Percentiles rank a stretch among this genome's conserved stretches.
Evolutionary conservation across 2,113 vertebrate genomes (phyloP).

Genomic region (Collichthys lucidus): DNA sequence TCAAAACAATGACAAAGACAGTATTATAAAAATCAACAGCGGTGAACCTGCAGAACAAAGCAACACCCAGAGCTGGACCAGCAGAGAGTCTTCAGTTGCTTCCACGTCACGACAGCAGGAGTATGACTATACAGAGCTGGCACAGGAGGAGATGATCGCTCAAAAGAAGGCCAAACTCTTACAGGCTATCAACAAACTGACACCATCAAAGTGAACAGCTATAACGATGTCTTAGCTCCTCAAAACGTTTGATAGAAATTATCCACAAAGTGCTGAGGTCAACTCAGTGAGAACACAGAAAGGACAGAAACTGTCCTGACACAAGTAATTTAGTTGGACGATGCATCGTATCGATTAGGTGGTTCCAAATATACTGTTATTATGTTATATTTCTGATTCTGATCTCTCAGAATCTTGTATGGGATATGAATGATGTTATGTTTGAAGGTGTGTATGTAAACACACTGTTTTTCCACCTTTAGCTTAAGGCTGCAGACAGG

Average conservation of each 20-base stretch:
- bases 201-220: neutral
- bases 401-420: too few relatives aligned
- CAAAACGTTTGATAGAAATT: neutral
- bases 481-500: neutral
- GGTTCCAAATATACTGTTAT: too few relatives aligned
- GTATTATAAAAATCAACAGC: neutral
- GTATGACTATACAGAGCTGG: conserved; percentile 50
- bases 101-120: neutral
- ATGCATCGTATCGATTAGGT: too few relatives aligned
- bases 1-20: neutral
- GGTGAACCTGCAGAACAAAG: neutral
- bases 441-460: too few relatives aligned
- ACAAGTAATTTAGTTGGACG: too few relatives aligned
- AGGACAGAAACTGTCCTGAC: neutral
- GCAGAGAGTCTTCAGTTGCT: neutral
- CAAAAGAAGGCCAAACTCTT: conserved; percentile 34
- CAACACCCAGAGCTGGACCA: neutral
- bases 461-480: too few relatives aligned
- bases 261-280: neutral
- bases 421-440: too few relatives aligned
- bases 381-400: too few relatives aligned
- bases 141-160: conserved; percentile 41
- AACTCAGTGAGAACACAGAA: neutral
- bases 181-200: conserved; percentile 1
- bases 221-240: neutral